Evolutionary conservation across 2,797 vertebrate species (phyloP).

Genomic region (Macropus fuliginosus): DNA sequence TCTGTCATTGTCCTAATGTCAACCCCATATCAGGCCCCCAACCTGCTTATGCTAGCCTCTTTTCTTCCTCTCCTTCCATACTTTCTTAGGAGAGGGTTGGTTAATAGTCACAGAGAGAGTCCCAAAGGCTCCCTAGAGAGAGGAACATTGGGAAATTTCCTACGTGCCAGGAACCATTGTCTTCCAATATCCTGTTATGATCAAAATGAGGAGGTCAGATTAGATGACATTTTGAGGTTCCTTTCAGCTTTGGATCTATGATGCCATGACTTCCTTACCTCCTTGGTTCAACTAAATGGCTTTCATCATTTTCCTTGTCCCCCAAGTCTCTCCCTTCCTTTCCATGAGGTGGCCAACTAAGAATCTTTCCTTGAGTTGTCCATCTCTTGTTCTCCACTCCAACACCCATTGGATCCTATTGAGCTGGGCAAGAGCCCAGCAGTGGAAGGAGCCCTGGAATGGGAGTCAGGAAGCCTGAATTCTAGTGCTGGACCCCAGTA

Average conservation of each 20-base stretch:
- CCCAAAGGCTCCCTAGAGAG: background rate
- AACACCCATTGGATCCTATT: background rate
- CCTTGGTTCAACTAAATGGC: background rate
- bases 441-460: background rate
- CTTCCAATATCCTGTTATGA: background rate
- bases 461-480: background rate
- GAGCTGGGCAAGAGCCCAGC: background rate
- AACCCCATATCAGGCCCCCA: background rate
- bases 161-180: background rate
- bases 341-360: background rate
- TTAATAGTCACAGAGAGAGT: background rate
- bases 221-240: background rate
- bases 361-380: background rate
- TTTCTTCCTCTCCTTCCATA: background rate
- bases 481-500: background rate
- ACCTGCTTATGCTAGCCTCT: background rate
- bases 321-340: background rate
- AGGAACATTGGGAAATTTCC: background rate
- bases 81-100: background rate
- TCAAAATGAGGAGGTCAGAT: background rate
- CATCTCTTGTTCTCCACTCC: background rate
- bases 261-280: background rate
- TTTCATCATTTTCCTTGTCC: slow-evolving; percentile 6
- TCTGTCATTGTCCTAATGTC: background rate
- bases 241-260: background rate